Conservation (phyloP, 2,797 vertebrate species). For the Nasua narica region DNA sequence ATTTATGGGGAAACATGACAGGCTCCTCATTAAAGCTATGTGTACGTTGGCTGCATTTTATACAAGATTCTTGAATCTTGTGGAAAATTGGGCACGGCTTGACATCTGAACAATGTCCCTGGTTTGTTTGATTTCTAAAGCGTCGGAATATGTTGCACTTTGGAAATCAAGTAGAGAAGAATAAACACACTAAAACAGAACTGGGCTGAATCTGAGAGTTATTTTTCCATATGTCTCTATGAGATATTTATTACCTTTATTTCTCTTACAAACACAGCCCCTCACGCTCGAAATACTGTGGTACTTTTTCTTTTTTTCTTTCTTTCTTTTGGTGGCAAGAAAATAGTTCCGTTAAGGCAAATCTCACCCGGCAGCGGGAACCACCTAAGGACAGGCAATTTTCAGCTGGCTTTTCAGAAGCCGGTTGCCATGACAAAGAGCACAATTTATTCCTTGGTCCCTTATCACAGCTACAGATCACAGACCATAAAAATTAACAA, state of each 20-base stretch:
- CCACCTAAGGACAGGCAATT: slow-evolving; percentile 71
- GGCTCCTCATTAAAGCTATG: slow-evolving; percentile 74
- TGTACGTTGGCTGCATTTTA: slow-evolving; percentile 76
- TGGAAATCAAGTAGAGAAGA: slow-evolving; percentile 71
- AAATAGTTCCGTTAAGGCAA: slow-evolving; percentile 62
- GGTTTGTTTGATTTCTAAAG: slow-evolving; percentile 75
- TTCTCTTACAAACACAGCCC: slow-evolving; percentile 59
- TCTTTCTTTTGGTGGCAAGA: slow-evolving; percentile 41
- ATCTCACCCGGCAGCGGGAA: slow-evolving; percentile 59
- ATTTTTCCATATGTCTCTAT: slow-evolving; percentile 68
- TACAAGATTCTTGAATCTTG: slow-evolving; percentile 73
- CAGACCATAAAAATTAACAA: slow-evolving; percentile 74
- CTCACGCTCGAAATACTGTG: slow-evolving; percentile 62
- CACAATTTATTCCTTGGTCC: slow-evolving; percentile 73
- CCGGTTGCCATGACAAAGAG: slow-evolving; percentile 75
- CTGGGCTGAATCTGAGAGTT: slow-evolving; percentile 52
- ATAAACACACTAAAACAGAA: slow-evolving; percentile 68
- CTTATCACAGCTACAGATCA: slow-evolving; percentile 68
- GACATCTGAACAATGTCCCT: slow-evolving; percentile 71
- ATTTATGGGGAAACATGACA: slow-evolving; percentile 74
- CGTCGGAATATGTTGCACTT: slow-evolving; percentile 73
- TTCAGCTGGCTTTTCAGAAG: slow-evolving; percentile 74
- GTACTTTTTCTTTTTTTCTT: not conserved
- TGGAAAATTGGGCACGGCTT: slow-evolving; percentile 70
- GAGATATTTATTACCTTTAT: slow-evolving; percentile 70